These are phyloP conservation scores for Sinella curviseta DNA, from an alignment of 1,140 invertebrate species.

Conservation along the genomic window DNA sequence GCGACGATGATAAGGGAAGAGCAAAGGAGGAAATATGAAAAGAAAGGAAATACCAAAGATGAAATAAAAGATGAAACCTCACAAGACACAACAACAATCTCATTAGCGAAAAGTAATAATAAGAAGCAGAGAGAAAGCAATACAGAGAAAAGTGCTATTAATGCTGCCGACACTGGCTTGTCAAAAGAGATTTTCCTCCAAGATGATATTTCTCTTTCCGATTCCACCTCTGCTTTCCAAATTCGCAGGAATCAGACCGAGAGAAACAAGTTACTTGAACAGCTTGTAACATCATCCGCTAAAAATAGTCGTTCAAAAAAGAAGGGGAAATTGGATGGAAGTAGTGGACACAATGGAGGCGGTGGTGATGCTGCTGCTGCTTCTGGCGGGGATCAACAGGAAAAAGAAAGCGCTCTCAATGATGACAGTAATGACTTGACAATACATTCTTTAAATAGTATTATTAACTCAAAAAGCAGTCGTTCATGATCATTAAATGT, in stretches of 20 bases:
- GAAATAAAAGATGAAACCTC: neutral
- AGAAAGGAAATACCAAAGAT: neutral
- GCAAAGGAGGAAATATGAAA: neutral
- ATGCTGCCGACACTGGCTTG: too few relatives aligned
- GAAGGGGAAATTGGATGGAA: neutral
- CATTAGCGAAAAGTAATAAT: neutral
- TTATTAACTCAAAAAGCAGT: too few relatives aligned
- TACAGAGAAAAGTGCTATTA: too few relatives aligned
- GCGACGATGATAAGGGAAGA: neutral
- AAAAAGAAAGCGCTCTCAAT: too few relatives aligned
- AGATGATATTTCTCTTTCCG: neutral
- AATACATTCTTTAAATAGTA: too few relatives aligned
- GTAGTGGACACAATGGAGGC: neutral
- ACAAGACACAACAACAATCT: neutral
- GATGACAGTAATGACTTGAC: neutral
- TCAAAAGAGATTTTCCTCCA: neutral
- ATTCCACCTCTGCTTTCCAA: neutral
- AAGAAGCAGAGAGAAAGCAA: neutral
- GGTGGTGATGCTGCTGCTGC: neutral
- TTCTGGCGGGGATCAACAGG: too few relatives aligned
- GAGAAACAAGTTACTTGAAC: neutral
- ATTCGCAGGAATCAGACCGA: neutral
- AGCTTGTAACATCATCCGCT: neutral
- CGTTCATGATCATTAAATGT: too few relatives aligned
- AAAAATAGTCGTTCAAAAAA: neutral